Evolutionary conservation across 2,888 invertebrate genomes (phyloP), one percentile per base, ranked within the genome.

Genomic region (Clusia tigrina): DNA sequence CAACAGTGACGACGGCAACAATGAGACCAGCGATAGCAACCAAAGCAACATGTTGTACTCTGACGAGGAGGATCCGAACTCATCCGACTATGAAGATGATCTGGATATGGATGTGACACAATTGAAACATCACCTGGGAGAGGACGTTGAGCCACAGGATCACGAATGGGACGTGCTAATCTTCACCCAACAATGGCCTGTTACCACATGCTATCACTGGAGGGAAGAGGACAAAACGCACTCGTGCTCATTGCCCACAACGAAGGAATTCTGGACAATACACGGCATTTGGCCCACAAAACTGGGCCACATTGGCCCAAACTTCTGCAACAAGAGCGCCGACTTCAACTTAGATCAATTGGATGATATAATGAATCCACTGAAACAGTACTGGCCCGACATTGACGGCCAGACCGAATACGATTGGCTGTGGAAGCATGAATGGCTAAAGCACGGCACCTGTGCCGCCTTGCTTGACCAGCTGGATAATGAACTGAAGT

Each of bases 271-370:
- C 2, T 94, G 94, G 94, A 89, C 90, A 0, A 88, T 94, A 32
- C 94, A 94, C 74, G 94, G 94, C 1, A 85, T 94, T 42, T 94
- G 94, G 94, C 94, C 94, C 0, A 89, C 91, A 0, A 89, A 89
- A 77, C 80, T 86, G 0, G 88, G 89, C 1, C 87, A 87, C 1
- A 80, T 87, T 1, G 92, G 91, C 0, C 94, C 94, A 0, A 79
- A 79, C 3, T 92, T 87, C 78, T 94, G 94, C 76, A 91, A 93
- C 71, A 86, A 85, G 5, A 86, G 90, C 0, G 86, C 89, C 79
- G 85, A 86, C 52, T 94, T 93, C 76, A 86, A 92, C 73, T 83
- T 87, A 0, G 84, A 86, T 6, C 82, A 87, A 69, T 81, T 94
- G 15, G 79, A 83, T 23, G 85, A 88, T 0, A 87, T 94, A 58